Base-by-base conservation (phyloP, 2,888 invertebrate species). In the Xestia sexstrigata region DNA sequence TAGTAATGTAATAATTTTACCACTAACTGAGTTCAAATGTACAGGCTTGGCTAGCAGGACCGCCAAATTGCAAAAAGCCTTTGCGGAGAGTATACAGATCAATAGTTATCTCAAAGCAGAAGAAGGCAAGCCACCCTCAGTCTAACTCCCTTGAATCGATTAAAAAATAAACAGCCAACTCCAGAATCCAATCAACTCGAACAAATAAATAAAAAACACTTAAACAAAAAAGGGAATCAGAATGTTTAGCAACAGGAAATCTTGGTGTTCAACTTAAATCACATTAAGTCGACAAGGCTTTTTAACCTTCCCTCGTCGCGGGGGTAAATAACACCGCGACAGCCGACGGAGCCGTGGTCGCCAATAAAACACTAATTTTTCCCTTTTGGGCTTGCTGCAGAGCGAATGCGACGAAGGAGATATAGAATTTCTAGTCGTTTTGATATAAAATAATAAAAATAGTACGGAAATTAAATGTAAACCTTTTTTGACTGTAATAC, bases 361-460 rank as follows among this genome's bases (percentile, higher is more conserved):
- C 93, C 93, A 94, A 94, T 95, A 93, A 94, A 95, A 92, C 93
- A 93, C 94, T 93, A 94, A 94, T 95, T 95, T 93, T 93, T 93
- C 90, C 92, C 84, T 86, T 76, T 83, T 71, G 73, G n/a, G 86
- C 15, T 75, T 6, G 55, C 60, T 52, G 1, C 45, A 62, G 26
- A 81, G 70, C 70, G 69, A 67, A 87, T 70, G 83, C 86, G 52
- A 78, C 74, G 35, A 47, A 26, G 8, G 11, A 67, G 55, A 62
- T 65, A 62, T 47, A 0, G 2, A 0, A 11, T 26, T 1, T 60
- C 13, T 13, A 8, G 45, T n/a, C 8, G 23, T 30, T 67, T 47
- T 23, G 15, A 15, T 47, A 30, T 26, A 13, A n/a, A n/a, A n/a
- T n/a, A n/a, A n/a, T n/a, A n/a, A n/a, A n/a, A n/a, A 55, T 13